phyloP scores from a whole-genome alignment of 2,113 vertebrate species.

The Spermophilus dauricus region DNA sequence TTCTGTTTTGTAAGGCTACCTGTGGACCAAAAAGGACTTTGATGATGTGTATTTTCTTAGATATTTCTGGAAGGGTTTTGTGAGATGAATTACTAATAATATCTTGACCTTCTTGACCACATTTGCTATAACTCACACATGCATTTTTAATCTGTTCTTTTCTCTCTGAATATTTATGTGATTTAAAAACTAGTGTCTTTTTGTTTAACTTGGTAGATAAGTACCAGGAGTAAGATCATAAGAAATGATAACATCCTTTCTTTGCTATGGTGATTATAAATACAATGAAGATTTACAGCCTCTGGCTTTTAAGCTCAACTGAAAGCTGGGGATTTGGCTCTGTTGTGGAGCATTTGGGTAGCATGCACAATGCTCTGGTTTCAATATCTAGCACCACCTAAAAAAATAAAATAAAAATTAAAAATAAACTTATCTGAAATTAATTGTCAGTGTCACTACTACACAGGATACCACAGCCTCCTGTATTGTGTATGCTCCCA shows the following conservation, averaged over 20 bases:
- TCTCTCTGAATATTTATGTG: not conserved
- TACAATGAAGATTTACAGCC: not conserved
- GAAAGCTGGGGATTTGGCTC: not conserved
- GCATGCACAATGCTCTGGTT: no score
- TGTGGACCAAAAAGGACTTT: not conserved
- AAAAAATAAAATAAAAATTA: no score
- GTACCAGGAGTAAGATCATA: not conserved
- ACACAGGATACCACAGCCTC: no score
- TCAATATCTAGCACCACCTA: no score
- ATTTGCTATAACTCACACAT: not conserved
- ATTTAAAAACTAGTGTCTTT: not conserved
- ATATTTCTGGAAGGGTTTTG: not conserved
- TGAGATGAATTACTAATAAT: not conserved
- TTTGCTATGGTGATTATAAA: slow-evolving; percentile 26
- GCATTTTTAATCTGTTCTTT: not conserved
- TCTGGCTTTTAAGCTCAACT: not conserved
- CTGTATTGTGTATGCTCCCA: no score
- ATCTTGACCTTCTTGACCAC: not conserved
- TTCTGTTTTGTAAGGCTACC: not conserved
- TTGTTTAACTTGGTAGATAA: not conserved
- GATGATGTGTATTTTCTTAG: not conserved
- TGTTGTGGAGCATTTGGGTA: no score
- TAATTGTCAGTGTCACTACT: no score
- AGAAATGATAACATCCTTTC: not conserved
- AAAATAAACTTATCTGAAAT: no score